Evolutionary conservation across 2,113 vertebrate genomes (phyloP).

Genomic region (Daubentonia madagascariensis): DNA sequence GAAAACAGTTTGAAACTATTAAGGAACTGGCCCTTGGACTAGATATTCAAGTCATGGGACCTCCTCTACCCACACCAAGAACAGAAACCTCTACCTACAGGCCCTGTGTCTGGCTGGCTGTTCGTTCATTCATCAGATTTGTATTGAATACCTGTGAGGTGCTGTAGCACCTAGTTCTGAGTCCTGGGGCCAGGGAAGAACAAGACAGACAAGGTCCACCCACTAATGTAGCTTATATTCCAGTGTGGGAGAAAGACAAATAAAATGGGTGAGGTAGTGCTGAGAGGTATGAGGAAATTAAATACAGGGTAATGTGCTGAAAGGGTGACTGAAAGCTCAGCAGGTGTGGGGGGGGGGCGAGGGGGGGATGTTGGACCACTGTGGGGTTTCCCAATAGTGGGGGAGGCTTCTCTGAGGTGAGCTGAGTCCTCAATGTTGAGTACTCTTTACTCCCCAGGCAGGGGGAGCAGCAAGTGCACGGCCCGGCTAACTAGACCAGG

Average conservation of each 20-base stretch:
- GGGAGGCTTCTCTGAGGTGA: background rate
- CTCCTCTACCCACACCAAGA: background rate
- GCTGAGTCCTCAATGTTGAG: background rate
- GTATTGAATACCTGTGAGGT: background rate
- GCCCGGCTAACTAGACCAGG: background rate
- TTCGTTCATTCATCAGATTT: background rate
- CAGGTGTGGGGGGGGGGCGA: too few relatives aligned
- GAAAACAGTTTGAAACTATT: background rate
- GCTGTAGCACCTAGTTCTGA: background rate
- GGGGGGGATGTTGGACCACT: background rate
- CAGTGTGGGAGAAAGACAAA: background rate
- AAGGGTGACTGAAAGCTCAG: background rate
- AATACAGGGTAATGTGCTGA: background rate
- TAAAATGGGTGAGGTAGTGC: background rate
- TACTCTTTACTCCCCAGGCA: background rate
- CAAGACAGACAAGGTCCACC: background rate
- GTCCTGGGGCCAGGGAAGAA: background rate
- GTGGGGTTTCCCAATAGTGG: background rate
- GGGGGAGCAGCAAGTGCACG: background rate
- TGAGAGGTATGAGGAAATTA: background rate
- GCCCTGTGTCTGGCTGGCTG: background rate
- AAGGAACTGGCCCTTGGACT: background rate
- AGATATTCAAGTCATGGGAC: background rate
- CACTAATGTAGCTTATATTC: background rate
- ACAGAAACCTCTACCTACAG: background rate